Conservation (phyloP, 2,797 vertebrate genomes). For the Labroides dimidiatus region DNA sequence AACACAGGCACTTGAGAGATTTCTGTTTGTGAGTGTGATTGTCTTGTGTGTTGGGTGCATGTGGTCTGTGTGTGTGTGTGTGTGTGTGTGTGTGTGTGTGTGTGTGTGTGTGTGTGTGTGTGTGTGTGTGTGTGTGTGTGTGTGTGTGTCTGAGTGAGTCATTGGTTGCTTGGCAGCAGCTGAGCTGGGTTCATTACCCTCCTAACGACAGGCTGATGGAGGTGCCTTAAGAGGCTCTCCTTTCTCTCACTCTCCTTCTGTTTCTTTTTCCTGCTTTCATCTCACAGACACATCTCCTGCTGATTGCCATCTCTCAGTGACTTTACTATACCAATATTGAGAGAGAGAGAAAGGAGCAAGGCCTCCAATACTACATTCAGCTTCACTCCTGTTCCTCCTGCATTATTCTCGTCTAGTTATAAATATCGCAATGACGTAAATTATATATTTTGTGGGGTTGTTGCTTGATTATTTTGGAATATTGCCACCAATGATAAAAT, state of each 20-base stretch:
- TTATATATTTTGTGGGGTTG: conserved; percentile 7
- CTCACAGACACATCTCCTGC: conserved; percentile 65
- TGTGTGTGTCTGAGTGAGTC: conserved; percentile 54
- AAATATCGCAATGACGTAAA: conserved; percentile 12
- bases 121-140: conserved; percentile 35
- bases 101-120: conserved; percentile 41
- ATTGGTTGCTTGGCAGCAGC: conserved; percentile 77
- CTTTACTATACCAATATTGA: conserved; percentile 62
- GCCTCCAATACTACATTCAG: conserved; percentile 45
- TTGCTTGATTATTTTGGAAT: too few species aligned
- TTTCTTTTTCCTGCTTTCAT: conserved; percentile 68
- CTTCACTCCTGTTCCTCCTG: conserved; percentile 28
- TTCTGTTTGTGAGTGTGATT: conserved; percentile 51
- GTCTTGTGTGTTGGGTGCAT: conserved; percentile 38
- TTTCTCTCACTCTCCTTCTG: conserved; percentile 61
- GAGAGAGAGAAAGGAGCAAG: conserved; percentile 33
- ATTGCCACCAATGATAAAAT: too few species aligned
- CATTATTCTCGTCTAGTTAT: conserved; percentile 17
- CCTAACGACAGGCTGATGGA: conserved; percentile 81
- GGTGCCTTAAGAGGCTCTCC: conserved; percentile 73
- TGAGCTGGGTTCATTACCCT: conserved; percentile 79
- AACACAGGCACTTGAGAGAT: conserved; percentile 35
- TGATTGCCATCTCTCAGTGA: conserved; percentile 71
- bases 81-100: conserved; percentile 36
- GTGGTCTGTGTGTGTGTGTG: conserved; percentile 42